Conservation (phyloP, 2,797 vertebrate species). For the Paguma larvata region DNA sequence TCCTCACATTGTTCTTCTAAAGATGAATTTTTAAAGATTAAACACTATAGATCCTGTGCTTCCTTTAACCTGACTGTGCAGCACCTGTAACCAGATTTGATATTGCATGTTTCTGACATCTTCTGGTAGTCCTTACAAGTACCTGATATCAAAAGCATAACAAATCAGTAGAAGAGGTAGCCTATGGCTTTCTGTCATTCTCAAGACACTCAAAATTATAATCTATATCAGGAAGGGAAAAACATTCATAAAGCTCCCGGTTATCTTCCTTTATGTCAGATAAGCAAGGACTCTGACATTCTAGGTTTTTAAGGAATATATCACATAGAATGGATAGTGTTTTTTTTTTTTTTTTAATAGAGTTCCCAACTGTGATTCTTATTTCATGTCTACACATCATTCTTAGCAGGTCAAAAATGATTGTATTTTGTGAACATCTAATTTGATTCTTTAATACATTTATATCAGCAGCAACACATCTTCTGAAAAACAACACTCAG, state of each 20-base stretch:
- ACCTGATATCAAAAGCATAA: background rate
- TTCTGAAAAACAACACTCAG: background rate
- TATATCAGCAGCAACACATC: background rate
- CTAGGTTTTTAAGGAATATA: background rate
- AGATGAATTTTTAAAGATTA: background rate
- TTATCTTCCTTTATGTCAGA: background rate
- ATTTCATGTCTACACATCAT: background rate
- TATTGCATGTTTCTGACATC: background rate
- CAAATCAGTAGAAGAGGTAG: background rate
- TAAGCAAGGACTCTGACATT: background rate
- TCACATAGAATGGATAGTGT: background rate
- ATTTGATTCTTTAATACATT: constrained; percentile 19
- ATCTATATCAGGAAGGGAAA: background rate
- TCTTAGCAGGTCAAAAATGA: constrained; percentile 18
- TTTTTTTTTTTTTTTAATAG: background rate
- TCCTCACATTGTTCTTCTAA: background rate
- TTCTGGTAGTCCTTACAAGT: background rate
- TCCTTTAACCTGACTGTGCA: background rate
- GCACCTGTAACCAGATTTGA: background rate
- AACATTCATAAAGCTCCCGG: background rate
- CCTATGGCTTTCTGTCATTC: background rate
- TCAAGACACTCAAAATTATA: constrained; percentile 13
- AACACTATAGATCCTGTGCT: background rate
- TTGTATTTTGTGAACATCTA: constrained; percentile 8
- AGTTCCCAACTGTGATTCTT: constrained; percentile 37